Base-by-base conservation (phyloP, 2,888 invertebrate species). In the Pecten maximus region DNA sequence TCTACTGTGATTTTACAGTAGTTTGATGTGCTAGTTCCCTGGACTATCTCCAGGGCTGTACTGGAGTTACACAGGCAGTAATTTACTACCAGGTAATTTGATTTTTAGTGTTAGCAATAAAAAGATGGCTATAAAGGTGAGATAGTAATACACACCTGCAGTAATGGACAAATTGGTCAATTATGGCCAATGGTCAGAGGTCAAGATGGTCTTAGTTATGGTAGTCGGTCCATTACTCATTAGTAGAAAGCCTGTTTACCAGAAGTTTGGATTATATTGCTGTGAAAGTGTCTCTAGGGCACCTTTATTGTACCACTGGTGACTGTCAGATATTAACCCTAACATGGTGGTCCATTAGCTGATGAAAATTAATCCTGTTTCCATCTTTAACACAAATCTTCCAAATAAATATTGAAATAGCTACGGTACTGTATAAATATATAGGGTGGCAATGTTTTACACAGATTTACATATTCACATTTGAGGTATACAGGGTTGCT, bases 31-130 rank as follows among this genome's bases (percentile, higher is more conserved):
- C 12, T 35, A 28, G 74, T 35, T 74, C 1, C 74, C 74, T 10
- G 4, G 74, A 74, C 74, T 35, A 2, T 0, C 19, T 28, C 28
- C 74, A 4, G 12, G 74, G 35, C 74, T 35, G 16, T 74, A 8
- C 8, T 74, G 28, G 28, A 28, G 35, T 74, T 35, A 74, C 74
- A 74, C 35, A 35, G 74, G 35, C 23, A 23, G 74, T 19, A 6
- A 35, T 74, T 74, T 74, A 74, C 10, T 35, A 35, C 74, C 74
- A 8, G 35, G 35, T 74, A 35, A 74, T 74, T 74, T 74, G 74
- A 74, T 74, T 74, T 74, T 74, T 74, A 74, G 74, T 74, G 74
- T 74, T 15, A 6, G 35, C 74, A 74, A 74, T 74, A 74, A 74
- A 74, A 74, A 0, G 35, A 35, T 74, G 12, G 74, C 74, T 74